A percentile compares a stretch with the other conserved stretches of the same genome.
Evolutionary conservation across 2,113 vertebrate species (phyloP).

Genomic region (Apaloderma vittatum): DNA sequence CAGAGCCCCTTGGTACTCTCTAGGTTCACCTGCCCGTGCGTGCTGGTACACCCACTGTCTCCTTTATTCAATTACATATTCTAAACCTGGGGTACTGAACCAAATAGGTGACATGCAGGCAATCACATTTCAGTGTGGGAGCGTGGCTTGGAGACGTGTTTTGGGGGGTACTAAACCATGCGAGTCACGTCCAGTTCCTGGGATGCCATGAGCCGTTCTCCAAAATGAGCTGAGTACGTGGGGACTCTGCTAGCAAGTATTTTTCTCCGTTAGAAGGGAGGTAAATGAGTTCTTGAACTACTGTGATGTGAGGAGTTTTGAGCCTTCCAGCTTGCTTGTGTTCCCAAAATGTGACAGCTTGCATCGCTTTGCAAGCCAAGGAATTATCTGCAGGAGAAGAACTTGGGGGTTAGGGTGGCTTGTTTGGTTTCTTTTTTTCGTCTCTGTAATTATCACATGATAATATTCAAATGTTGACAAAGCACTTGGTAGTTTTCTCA

Average conservation of each 20-base stretch:
- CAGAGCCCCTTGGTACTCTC: neutral
- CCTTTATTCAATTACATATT: neutral
- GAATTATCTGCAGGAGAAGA: neutral
- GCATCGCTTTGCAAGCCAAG: neutral
- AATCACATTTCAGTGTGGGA: neutral
- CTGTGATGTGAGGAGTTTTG: neutral
- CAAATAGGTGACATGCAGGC: neutral
- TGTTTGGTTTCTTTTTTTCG: neutral
- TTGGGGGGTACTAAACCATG: rapidly evolving
- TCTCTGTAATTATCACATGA: neutral
- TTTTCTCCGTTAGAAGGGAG: neutral
- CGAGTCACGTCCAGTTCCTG: neutral
- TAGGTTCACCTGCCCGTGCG: rapidly evolving
- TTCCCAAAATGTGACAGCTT: neutral
- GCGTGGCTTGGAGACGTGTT: rapidly evolving
- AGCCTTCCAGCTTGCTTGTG: neutral
- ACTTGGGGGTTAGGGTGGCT: neutral
- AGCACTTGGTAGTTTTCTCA: neutral
- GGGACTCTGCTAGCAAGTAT: neutral
- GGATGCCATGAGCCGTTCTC: neutral
- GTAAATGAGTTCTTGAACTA: neutral
- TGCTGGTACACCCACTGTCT: rapidly evolving
- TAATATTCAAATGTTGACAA: neutral
- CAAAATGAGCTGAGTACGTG: neutral
- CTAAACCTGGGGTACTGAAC: neutral